Percentiles rank a stretch among this genome's conserved stretches.
These are phyloP conservation scores for Pollenia griseotomentosa DNA, from an alignment of 2,888 invertebrate species.

Conservation along the genomic window DNA sequence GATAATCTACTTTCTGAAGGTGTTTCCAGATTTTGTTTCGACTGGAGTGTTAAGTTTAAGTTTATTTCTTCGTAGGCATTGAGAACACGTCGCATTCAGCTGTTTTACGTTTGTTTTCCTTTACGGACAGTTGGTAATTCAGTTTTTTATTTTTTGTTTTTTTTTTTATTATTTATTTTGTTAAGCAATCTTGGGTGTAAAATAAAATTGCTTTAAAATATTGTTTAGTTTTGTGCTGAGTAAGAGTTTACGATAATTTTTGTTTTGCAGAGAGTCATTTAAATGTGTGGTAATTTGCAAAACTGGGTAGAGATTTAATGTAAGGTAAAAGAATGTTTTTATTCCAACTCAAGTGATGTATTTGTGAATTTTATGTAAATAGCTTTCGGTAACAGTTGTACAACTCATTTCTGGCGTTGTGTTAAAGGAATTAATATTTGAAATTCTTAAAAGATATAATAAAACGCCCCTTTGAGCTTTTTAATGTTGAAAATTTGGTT, in stretches of 20 bases:
- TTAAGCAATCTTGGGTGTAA: constrained; percentile 73
- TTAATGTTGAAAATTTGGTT: too few relatives aligned
- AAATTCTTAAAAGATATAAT: too few relatives aligned
- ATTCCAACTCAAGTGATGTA: constrained; percentile 72
- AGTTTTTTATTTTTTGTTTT: constrained; percentile 43
- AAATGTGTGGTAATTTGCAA: constrained; percentile 67
- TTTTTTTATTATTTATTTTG: constrained; percentile 50
- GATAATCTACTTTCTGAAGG: constrained; percentile 73
- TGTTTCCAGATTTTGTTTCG: background rate
- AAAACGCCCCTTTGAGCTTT: too few relatives aligned
- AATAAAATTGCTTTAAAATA: constrained; percentile 76
- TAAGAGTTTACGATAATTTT: constrained; percentile 22
- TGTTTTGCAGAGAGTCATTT: constrained; percentile 56
- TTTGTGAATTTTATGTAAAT: constrained; percentile 78
- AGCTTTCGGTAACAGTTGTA: constrained; percentile 69
- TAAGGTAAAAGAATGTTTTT: background rate
- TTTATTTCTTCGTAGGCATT: constrained; percentile 21
- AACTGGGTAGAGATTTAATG: constrained; percentile 42
- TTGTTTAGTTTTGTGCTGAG: constrained; percentile 36
- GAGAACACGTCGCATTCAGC: constrained; percentile 17
- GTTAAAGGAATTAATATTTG: too few relatives aligned
- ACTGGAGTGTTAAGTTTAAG: background rate
- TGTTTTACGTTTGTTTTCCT: constrained; percentile 45
- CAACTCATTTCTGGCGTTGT: background rate
- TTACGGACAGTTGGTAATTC: constrained; percentile 50